These are phyloP conservation scores for Plutomurus gul DNA, from an alignment of 1,140 invertebrate species.

Conservation along the genomic window DNA sequence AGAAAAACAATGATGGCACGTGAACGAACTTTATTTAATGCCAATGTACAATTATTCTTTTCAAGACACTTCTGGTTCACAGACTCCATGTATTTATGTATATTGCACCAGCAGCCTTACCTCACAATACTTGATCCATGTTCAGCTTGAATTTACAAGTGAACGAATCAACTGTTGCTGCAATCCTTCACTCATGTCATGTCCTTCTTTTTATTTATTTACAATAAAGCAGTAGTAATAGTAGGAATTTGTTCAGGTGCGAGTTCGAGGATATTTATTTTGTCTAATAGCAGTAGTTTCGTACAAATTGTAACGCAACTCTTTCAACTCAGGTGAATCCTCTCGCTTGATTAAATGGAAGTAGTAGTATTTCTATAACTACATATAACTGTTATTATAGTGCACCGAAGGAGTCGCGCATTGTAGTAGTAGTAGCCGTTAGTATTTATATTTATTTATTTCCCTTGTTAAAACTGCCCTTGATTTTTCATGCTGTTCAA, in stretches of 20 bases:
- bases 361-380: too few species aligned
- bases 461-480: not conserved
- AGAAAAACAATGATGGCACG: slow-evolving; percentile 19
- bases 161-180: not conserved
- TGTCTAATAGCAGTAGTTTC: not conserved
- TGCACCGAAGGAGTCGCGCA: too few species aligned
- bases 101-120: not conserved
- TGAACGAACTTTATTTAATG: slow-evolving; percentile 22
- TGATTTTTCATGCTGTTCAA: slow-evolving; percentile 9
- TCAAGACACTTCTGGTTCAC: slow-evolving; percentile 13
- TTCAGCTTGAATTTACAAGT: too few species aligned
- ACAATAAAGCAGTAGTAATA: not conserved
- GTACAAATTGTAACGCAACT: too few species aligned
- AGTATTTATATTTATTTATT: too few species aligned
- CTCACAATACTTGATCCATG: too few species aligned
- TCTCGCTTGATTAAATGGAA: slow-evolving; percentile 12
- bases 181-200: too few species aligned
- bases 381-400: too few species aligned
- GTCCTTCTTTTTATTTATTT: too few species aligned
- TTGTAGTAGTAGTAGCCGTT: too few species aligned
- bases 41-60: not conserved
- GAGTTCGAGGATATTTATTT: too few species aligned
- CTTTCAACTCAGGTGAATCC: not conserved
- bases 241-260: too few species aligned
- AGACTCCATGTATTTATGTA: not conserved